phyloP scores from a whole-genome alignment of 2,888 invertebrate species.

The Latheticus oryzae region DNA sequence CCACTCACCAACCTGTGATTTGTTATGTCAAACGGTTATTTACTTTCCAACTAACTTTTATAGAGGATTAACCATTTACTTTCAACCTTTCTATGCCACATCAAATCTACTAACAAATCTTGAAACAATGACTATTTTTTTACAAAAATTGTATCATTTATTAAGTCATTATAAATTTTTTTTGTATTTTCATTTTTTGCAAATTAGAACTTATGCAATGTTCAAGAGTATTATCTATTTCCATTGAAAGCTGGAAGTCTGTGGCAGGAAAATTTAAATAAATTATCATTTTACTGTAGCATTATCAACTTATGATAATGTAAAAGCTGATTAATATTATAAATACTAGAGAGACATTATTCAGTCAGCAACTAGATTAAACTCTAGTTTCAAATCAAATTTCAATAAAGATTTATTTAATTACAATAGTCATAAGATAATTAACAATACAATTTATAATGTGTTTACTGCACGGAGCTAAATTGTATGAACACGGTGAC shows the following conservation, averaged over 20 bases:
- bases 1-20: conserved; percentile 62
- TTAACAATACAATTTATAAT: conserved; percentile 10
- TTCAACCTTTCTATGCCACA: conserved; percentile 28
- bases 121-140: not conserved
- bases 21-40: conserved; percentile 63
- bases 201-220: no score
- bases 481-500: no score
- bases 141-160: no score
- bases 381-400: conserved; percentile 23
- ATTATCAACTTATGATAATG: conserved; percentile 13
- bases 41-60: conserved; percentile 53
- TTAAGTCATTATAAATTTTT: no score
- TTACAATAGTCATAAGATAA: conserved; percentile 8
- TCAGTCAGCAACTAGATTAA: conserved; percentile 10
- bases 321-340: conserved; percentile 11
- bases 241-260: no score
- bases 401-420: conserved; percentile 29
- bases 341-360: conserved; percentile 16
- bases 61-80: conserved; percentile 39
- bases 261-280: conserved; percentile 5
- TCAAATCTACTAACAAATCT: conserved; percentile 4
- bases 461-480: no score
- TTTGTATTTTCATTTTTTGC: no score
- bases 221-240: no score
- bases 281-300: not conserved